phyloP scores from a whole-genome alignment of 2,888 invertebrate genomes.

The Agonum fuliginosum region DNA sequence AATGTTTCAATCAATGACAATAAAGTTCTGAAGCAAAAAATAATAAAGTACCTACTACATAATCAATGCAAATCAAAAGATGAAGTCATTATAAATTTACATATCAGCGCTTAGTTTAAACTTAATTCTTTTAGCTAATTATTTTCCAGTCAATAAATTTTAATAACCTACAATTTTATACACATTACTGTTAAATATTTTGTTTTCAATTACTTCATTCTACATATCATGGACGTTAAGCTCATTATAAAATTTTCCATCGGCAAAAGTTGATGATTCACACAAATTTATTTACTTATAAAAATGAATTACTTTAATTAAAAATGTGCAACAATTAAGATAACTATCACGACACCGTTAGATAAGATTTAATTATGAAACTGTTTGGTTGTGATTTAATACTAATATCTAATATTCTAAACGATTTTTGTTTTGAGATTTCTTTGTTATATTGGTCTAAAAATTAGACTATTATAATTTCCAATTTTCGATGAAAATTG shows the following conservation, averaged over 20 bases:
- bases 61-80: slow-evolving; percentile 4
- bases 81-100: slow-evolving; percentile 29
- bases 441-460: no score
- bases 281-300: no score
- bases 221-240: background rate
- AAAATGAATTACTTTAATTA: background rate
- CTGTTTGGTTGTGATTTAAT: no score
- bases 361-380: no score
- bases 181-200: slow-evolving; percentile 9
- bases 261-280: no score
- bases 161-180: slow-evolving; percentile 24
- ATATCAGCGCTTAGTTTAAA: slow-evolving; percentile 15
- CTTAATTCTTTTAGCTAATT: slow-evolving; percentile 22
- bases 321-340: no score
- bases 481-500: background rate
- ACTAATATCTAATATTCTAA: no score
- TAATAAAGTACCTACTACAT: background rate
- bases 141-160: slow-evolving; percentile 39
- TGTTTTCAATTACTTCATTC: slow-evolving; percentile 18
- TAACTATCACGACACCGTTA: no score
- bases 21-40: background rate
- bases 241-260: slow-evolving; percentile 25
- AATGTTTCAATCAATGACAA: no score
- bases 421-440: no score
- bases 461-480: no score